These are phyloP conservation scores for Drosophila elegans DNA, from an alignment of 1,140 invertebrate species.

Conservation along the genomic window DNA sequence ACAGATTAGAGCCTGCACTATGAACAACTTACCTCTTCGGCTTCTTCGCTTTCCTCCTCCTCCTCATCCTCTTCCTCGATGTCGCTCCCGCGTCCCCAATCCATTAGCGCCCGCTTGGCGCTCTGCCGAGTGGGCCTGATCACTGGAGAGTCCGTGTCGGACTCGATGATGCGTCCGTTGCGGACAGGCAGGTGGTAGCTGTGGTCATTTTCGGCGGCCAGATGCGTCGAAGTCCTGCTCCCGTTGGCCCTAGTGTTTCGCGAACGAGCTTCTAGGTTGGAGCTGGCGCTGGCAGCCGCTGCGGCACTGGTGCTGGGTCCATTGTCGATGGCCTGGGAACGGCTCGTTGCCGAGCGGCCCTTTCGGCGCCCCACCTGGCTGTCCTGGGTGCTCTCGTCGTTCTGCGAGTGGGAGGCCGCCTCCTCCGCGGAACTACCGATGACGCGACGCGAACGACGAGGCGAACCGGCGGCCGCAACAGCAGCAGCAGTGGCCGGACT, in stretches of 20 bases:
- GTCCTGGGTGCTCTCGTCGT: conserved; percentile 79
- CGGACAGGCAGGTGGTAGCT: conserved; percentile 81
- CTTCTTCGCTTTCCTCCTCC: conserved; percentile 73
- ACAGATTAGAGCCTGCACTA: no score
- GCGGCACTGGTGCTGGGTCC: conserved; percentile 67
- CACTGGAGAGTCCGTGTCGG: conserved; percentile 74
- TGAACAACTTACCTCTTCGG: conserved; percentile 63
- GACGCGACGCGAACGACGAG: conserved; percentile 55
- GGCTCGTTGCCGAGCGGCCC: conserved; percentile 43
- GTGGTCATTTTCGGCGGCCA: conserved; percentile 78
- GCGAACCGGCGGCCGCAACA: conserved; percentile 1
- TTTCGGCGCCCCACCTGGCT: conserved; percentile 64
- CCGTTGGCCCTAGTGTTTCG: conserved; percentile 73
- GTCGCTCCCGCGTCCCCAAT: conserved; percentile 76
- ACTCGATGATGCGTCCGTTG: conserved; percentile 75
- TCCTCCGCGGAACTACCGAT: conserved; percentile 66
- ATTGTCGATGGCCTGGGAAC: conserved; percentile 38
- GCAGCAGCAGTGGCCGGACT: conserved; percentile 7
- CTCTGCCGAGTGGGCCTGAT: conserved; percentile 73
- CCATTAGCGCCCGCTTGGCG: conserved; percentile 67
- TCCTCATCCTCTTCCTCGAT: conserved; percentile 53
- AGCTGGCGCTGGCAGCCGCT: conserved; percentile 27
- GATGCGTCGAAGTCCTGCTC: conserved; percentile 26
- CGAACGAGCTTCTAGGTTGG: conserved; percentile 63
- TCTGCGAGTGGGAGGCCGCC: conserved; percentile 57